Percentiles rank a stretch among this genome's conserved stretches.
Conservation (phyloP, 1,140 invertebrate genomes). For the Drosophila murphyi region DNA sequence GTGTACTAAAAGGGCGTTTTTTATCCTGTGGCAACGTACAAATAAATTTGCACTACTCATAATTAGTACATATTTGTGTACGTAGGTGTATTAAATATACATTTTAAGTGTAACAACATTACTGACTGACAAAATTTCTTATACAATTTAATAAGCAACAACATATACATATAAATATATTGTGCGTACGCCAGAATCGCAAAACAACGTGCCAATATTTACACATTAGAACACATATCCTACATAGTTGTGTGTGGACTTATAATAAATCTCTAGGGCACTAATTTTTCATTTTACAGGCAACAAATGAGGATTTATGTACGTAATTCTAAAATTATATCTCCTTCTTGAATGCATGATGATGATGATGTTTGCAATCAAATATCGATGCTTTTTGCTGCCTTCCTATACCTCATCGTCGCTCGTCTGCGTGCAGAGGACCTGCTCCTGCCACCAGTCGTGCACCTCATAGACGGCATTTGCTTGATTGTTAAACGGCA, state of each 20-base stretch:
- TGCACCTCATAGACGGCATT: slow-evolving; percentile 87
- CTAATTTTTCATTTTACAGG: slow-evolving; percentile 18
- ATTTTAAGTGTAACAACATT: slow-evolving; percentile 1
- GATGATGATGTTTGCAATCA: neutral
- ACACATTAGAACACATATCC: slow-evolving; percentile 13
- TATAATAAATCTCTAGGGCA: slow-evolving; percentile 20
- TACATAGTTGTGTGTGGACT: neutral
- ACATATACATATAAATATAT: slow-evolving; percentile 14
- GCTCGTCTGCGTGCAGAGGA: slow-evolving; percentile 86
- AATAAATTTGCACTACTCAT: slow-evolving; percentile 5
- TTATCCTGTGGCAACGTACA: neutral
- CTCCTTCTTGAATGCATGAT: neutral
- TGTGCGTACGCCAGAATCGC: slow-evolving; percentile 13
- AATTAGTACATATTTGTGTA: neutral
- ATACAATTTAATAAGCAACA: slow-evolving; percentile 20
- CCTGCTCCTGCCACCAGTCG: slow-evolving; percentile 89
- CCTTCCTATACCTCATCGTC: slow-evolving; percentile 85
- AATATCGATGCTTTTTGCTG: neutral
- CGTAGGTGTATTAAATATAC: neutral
- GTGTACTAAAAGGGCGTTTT: neutral
- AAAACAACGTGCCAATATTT: slow-evolving; percentile 11
- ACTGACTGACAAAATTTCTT: slow-evolving; percentile 3
- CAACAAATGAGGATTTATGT: slow-evolving; percentile 1
- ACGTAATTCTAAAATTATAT: neutral
- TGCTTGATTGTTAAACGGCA: slow-evolving; percentile 85